Evolutionary conservation across 2,113 vertebrate species (phyloP).

Genomic region (Amblyornis subalaris): DNA sequence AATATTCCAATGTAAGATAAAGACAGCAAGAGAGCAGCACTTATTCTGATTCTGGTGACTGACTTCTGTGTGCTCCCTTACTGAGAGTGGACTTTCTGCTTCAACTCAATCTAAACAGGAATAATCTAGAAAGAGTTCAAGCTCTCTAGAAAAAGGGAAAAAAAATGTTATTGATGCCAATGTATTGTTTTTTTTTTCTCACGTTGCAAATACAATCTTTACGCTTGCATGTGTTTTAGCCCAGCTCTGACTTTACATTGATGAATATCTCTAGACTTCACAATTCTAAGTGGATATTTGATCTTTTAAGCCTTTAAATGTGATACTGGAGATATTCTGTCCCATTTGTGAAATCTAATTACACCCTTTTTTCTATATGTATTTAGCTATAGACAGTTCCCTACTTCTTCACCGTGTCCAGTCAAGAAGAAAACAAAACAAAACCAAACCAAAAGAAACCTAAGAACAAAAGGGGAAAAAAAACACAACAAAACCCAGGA

Average conservation of each 20-base stretch:
- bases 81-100: background rate
- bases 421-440: background rate
- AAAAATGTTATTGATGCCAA: background rate
- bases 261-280: background rate
- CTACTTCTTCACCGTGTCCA: background rate
- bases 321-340: background rate
- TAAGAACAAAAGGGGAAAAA: background rate
- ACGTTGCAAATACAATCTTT: background rate
- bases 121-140: background rate
- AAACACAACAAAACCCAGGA: fast-evolving
- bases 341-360: background rate
- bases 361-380: background rate
- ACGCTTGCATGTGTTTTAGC: background rate
- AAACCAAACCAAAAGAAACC: background rate
- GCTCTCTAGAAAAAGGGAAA: fast-evolving
- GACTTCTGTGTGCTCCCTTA: background rate
- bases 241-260: background rate
- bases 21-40: background rate
- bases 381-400: background rate
- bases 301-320: background rate
- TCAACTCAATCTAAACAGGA: fast-evolving
- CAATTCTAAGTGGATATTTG: background rate
- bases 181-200: background rate
- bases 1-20: background rate
- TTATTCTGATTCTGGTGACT: background rate